These are phyloP conservation scores for Hydrochoerus hydrochaeris DNA, from an alignment of 2,113 vertebrate species.

Conservation along the genomic window DNA sequence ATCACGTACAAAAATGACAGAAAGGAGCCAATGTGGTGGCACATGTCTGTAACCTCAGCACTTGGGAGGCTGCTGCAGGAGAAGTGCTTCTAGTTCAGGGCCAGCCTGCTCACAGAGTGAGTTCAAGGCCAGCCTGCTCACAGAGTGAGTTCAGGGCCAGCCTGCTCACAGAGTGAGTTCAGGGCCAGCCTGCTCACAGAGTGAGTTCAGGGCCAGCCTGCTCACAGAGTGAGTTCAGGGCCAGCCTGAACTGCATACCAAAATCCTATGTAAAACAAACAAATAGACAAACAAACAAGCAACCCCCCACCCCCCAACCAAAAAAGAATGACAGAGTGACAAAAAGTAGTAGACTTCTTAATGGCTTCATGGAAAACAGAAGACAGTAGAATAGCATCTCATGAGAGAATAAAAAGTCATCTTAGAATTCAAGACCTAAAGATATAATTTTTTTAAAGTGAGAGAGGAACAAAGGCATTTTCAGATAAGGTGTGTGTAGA, in stretches of 20 bases:
- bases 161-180: too few species aligned
- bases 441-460: conserved; percentile 1
- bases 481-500: not conserved
- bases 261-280: not conserved
- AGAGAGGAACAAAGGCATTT: conserved; percentile 22
- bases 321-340: not conserved
- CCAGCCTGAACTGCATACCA: not conserved
- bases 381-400: not conserved
- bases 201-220: not conserved
- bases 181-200: too few species aligned
- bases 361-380: not conserved
- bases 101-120: too few species aligned
- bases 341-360: not conserved
- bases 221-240: too few species aligned
- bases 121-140: too few species aligned
- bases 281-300: too few species aligned
- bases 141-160: not conserved
- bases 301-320: too few species aligned
- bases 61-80: not conserved
- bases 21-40: not conserved
- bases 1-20: not conserved
- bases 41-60: not conserved
- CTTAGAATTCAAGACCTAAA: not conserved
- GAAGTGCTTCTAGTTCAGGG: not conserved
- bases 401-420: not conserved